These are phyloP conservation scores for Gymnopithys bicolor DNA, from an alignment of 2,797 vertebrate genomes.

Conservation along the genomic window DNA sequence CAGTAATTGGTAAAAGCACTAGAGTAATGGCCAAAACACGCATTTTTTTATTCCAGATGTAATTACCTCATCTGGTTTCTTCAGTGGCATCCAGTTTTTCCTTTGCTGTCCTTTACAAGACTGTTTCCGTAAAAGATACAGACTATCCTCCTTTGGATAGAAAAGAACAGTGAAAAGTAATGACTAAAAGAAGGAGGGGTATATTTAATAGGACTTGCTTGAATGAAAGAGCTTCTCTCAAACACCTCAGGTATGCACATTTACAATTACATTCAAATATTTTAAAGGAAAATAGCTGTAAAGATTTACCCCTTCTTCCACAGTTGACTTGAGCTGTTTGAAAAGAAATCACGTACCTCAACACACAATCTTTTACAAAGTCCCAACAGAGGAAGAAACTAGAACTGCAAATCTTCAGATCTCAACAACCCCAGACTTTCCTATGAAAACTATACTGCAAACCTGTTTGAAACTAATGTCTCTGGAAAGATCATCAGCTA, in stretches of 20 bases:
- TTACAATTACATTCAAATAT: neutral
- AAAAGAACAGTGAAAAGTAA: neutral
- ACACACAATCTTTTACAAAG: too few species aligned
- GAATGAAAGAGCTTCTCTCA: neutral
- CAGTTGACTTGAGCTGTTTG: neutral
- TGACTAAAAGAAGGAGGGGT: rapidly evolving
- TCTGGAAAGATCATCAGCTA: neutral
- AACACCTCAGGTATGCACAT: neutral
- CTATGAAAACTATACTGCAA: neutral
- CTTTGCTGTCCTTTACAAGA: neutral
- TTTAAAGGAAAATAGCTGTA: neutral
- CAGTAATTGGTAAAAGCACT: neutral
- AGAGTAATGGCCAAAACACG: neutral
- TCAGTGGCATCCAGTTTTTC: neutral
- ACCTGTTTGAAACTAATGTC: neutral
- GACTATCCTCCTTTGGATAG: neutral
- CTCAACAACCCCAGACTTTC: neutral
- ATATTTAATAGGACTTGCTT: neutral
- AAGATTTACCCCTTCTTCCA: neutral
- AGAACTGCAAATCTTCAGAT: neutral
- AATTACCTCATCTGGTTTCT: neutral
- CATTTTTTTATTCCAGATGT: neutral
- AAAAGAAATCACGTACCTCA: neutral
- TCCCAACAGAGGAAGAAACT: neutral
- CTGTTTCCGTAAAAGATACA: neutral